Percentiles rank a stretch among this genome's conserved stretches.
These are phyloP conservation scores for Sardinella longiceps DNA, from an alignment of 2,797 vertebrate species.

Conservation along the genomic window DNA sequence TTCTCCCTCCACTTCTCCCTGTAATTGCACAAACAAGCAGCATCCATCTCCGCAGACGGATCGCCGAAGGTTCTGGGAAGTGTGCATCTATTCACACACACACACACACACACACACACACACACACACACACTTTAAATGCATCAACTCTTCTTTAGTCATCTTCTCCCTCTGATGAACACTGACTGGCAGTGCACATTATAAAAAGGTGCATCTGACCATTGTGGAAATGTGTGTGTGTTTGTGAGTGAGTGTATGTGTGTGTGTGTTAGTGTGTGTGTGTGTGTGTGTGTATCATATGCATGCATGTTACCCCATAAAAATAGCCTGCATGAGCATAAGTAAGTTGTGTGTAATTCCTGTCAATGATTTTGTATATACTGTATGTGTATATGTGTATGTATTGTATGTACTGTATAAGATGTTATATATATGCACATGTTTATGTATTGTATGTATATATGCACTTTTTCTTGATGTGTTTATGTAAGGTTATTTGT, in stretches of 20 bases:
- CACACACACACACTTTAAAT: slow-evolving; percentile 18
- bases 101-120: slow-evolving; percentile 7
- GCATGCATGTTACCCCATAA: neutral
- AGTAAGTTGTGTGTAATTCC: neutral
- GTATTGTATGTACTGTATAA: neutral
- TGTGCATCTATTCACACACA: neutral
- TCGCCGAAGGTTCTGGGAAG: slow-evolving; percentile 34
- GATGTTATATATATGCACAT: neutral
- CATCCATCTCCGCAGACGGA: slow-evolving; percentile 42
- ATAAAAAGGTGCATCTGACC: neutral
- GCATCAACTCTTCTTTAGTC: neutral
- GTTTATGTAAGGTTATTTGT: too few species aligned
- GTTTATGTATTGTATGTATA: neutral
- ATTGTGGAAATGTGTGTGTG: neutral
- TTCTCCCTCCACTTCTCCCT: slow-evolving; percentile 46
- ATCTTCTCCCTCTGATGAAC: neutral
- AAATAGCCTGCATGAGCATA: neutral
- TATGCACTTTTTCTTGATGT: too few species aligned
- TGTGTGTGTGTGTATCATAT: neutral
- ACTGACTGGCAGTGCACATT: slow-evolving; percentile 6
- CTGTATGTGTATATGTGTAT: neutral
- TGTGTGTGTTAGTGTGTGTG: neutral
- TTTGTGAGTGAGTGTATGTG: neutral
- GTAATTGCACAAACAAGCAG: slow-evolving; percentile 44
- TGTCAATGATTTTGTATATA: neutral